phyloP scores from a whole-genome alignment of 2,888 invertebrate genomes.

The Nymphalis urticae region DNA sequence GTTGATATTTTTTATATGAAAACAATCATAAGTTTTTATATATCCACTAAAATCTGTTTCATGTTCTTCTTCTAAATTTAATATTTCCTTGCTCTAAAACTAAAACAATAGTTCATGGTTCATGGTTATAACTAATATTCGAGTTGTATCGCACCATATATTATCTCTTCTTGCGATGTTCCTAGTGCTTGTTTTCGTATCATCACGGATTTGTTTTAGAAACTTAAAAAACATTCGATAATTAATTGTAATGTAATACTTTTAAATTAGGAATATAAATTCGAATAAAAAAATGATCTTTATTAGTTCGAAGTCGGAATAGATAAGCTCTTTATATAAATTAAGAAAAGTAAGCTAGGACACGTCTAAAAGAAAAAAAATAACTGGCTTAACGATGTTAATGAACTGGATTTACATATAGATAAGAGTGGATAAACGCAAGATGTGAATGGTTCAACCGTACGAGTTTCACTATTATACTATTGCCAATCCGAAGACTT shows the following conservation, averaged over 20 bases:
- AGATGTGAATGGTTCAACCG: conserved; percentile 37
- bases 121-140: neutral
- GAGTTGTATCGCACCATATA: conserved; percentile 54
- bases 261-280: too few species aligned
- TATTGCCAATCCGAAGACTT: conserved; percentile 36
- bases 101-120: too few species aligned
- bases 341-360: neutral
- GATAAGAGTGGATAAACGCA: conserved; percentile 2
- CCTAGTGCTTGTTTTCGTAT: conserved; percentile 56
- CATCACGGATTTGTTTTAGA: conserved; percentile 39
- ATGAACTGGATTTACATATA: conserved; percentile 4
- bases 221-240: neutral
- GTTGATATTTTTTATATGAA: too few species aligned
- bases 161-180: conserved; percentile 63
- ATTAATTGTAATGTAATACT: neutral
- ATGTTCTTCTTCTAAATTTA: too few species aligned
- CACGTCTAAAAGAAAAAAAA: neutral
- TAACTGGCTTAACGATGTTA: neutral
- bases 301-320: neutral
- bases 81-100: too few species aligned
- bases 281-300: neutral
- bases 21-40: too few species aligned
- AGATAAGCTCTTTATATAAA: neutral
- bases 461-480: conserved; percentile 37
- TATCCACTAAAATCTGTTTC: too few species aligned